Base-by-base conservation (phyloP, 2,888 invertebrate genomes). In the Mamestra brassicae region DNA sequence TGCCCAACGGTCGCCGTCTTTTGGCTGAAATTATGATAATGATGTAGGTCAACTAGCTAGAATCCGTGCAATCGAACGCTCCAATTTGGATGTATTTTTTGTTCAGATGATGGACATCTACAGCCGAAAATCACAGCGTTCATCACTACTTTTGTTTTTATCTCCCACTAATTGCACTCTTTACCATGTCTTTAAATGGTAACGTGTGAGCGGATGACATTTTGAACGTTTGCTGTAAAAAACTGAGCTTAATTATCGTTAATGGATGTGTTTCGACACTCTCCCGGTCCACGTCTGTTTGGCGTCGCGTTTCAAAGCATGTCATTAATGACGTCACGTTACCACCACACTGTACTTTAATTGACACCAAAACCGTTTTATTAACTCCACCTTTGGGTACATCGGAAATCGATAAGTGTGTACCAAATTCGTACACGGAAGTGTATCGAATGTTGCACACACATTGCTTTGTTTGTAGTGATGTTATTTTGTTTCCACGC, bases 231-330 rank as follows among this genome's bases (percentile, higher is more conserved):
- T 76, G 79, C 70, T 84, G 85, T 87, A 84, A 83, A 88, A 88
- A 81, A 75, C 75, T 42, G 70, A 73, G 80, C 78, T 84, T 89
- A 89, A 90, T 89, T 89, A 89, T 81, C 80, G 78, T 79, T 85
- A 87, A 88, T 88, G 84, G 85, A 87, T 79, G 85, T 85, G 85
- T 91, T 91, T 89, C 89, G 81, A 90, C 88, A 90, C 86, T 73
- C 80, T 81, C 74, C 71, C 81, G 67, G 65, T 68, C 42, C 54
- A 17, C 34, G 57, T 68, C 73, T 79, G 76, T 84, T 71, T 71
- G 71, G 87, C 85, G 82, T 87, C 86, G 79, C 76, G 78, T 84
- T 86, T 85, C 84, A 83, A 85, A 85, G 86, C 78, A 77, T 87
- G 86, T 86, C 85, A 78, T 67, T 83, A 87, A 87, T 87, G 80